Evolutionary conservation across 1,140 invertebrate species (phyloP), one percentile per base, ranked within the genome.

Genomic region (Proctacanthus coquilletti): DNA sequence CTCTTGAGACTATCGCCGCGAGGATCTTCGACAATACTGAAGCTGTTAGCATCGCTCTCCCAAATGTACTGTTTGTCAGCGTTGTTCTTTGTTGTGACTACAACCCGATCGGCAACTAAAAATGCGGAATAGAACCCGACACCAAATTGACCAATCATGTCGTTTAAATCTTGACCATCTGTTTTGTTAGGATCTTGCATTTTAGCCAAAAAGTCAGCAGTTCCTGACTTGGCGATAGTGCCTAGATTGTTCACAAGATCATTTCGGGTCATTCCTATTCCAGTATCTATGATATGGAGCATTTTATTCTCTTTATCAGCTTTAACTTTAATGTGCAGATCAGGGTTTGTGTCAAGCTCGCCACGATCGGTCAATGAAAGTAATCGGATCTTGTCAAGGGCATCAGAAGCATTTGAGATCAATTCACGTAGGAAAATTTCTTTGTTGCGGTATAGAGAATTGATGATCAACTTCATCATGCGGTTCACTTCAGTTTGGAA

Each of bases 401-500:
- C 91, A 66, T 95, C 89, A 0, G 88, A 93, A 5, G 87, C 87
- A 66, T 98, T 98, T 1, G 93, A 97, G 47, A 98, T 97, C 53
- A 98, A 67, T 64, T 98, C 94, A 52, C 94, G 72, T 17, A 98
- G 67, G 72, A 94, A 98, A 47, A 98, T 98, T 75, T 98, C 94
- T 65, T 98, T 98, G 61, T 98, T 98, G 45, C 88, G 77, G 61
- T 98, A 98, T 1, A 98, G 67, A 1, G 93, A 98, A 65, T 98
- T 98, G 53, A 98, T 98, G 56, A 98, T 98, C 14, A 98, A 72
- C 65, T 98, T 98, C 94, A 98, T 98, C 91, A 98, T 96, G 20
- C 94, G 82, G 67, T 95, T 94, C 8, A 97, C 92, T 65, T 96
- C 91, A 2, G 91, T 88, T 63, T 94, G 89, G 69, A 97, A 98